Conservation (phyloP, 2,888 invertebrate species). For the Troides aeacus region DNA sequence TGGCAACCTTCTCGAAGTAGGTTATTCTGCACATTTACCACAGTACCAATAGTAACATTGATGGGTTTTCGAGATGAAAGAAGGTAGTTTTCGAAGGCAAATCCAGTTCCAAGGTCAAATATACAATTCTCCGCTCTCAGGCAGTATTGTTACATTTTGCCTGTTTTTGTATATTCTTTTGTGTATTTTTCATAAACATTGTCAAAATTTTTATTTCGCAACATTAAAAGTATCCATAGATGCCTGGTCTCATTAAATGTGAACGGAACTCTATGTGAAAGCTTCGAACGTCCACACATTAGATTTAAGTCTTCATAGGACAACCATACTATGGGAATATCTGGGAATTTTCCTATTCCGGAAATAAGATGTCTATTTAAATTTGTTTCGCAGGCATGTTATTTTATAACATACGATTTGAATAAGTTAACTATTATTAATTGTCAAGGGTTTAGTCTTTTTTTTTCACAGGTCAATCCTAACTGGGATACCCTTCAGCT, state of each 20-base stretch:
- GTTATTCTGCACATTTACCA: too few relatives aligned
- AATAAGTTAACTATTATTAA: background rate
- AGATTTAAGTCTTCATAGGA: slow-evolving; percentile 10
- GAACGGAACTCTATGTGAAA: slow-evolving; percentile 24
- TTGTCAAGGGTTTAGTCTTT: too few relatives aligned
- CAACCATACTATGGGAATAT: background rate
- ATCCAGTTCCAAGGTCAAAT: background rate
- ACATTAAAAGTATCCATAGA: background rate
- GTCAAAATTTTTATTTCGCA: background rate
- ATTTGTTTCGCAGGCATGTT: background rate
- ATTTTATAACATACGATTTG: background rate
- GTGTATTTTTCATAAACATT: background rate
- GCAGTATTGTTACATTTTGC: too few relatives aligned
- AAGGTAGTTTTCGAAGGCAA: too few relatives aligned
- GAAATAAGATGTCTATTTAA: background rate
- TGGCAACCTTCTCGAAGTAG: too few relatives aligned
- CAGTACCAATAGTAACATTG: too few relatives aligned
- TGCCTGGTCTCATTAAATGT: slow-evolving; percentile 22
- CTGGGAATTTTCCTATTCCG: background rate
- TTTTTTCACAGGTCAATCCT: too few relatives aligned
- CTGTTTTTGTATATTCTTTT: background rate
- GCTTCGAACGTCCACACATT: slow-evolving; percentile 15
- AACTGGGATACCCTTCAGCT: too few relatives aligned
- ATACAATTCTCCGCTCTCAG: background rate
- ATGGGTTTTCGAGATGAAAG: too few relatives aligned